Base-by-base conservation (phyloP, 2,113 vertebrate species). In the Merops nubicus region DNA sequence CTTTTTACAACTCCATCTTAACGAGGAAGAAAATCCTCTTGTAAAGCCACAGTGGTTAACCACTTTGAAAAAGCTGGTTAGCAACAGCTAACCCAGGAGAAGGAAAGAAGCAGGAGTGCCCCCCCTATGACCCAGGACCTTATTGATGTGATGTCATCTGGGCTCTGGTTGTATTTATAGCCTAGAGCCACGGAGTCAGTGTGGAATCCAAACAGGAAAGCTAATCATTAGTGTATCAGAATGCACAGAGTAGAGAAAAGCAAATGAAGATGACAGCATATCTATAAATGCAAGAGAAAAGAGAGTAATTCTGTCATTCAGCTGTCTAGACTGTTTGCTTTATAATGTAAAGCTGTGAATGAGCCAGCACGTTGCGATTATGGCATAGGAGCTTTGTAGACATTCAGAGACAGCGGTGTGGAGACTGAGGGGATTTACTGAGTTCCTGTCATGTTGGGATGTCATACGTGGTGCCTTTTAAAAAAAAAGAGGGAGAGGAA, bases 281-380 rank as follows among this genome's bases (percentile, higher is more conserved):
- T 97, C 93, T 97, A 85, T 95, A 96, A 98, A 97, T 97, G 92
- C 93, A 92, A 96, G 92, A 97, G 94, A 97, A 97, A 97, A 96
- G 95, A 90, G 94, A 87, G 96, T 96, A 95, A 97, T 98, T 96
- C 96, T 98, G 97, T 98, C 98, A 98, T 98, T 98, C 98, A 97
- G 97, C 97, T 97, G 97, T 98, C 97, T 98, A 98, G 98, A 98
- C 98, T 98, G 98, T 98, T 98, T 98, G 97, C 96, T 98, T 98
- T 98, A 97, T 97, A 97, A 96, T 97, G 97, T 95, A 97, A 98
- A 98, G 97, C 97, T 95, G 91, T 91, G 95, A 97, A 95, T 97
- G 98, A 98, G 96, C 97, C 92, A 97, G 94, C 25, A 89, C 89
- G 95, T 96, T 97, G 93, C 78, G 29, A 92, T 97, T 96, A 76